Base-by-base conservation (phyloP, 1,140 invertebrate species). In the Microplitis demolitor region DNA sequence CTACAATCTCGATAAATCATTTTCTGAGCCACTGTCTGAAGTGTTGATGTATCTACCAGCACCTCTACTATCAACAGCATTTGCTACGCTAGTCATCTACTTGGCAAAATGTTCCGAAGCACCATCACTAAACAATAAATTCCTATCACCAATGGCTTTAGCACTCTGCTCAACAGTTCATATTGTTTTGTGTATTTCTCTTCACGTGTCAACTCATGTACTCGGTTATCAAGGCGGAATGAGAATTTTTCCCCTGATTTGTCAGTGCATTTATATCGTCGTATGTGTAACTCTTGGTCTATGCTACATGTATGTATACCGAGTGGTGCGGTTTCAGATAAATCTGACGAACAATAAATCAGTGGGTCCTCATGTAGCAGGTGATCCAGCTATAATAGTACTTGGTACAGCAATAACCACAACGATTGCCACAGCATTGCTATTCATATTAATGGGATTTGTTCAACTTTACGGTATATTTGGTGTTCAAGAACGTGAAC, bases 391-490 rank as follows among this genome's bases (percentile, higher is more conserved):
- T 1, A 81, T 84, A 0, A 76, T 87, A 13, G 85, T 87, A n/a
- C 81, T 87, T 4, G 81, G 92, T 58, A 92, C 93, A 75, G 94
- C 95, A 2, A 94, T 96, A 37, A 94, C 95, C 71, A 94, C 96
- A 39, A 96, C 94, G 9, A 91, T 97, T 67, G 92, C 94, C 0
- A 93, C 93, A 0, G 94, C 95, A 0, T 85, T 97, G 67, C 84
- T 96, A 9, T 96, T 95, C 81, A 89, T 96, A 16, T 79, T 96
- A 4, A 90, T 95, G 87, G 94, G 93, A 4, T 90, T 91, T 0
- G 88, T 97, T 5, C 94, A 96, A 78, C 89, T 96, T 9, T 96
- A 94, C 79, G 94, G 93, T 0, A 91, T 96, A 72, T 92, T 95
- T 79, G 92, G 92, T 8, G 91, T 94, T 5, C 83, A 89, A 82